Evolutionary conservation across 2,888 invertebrate species (phyloP), one percentile per base, ranked within the genome.

Genomic region (Macrophya annulata): DNA sequence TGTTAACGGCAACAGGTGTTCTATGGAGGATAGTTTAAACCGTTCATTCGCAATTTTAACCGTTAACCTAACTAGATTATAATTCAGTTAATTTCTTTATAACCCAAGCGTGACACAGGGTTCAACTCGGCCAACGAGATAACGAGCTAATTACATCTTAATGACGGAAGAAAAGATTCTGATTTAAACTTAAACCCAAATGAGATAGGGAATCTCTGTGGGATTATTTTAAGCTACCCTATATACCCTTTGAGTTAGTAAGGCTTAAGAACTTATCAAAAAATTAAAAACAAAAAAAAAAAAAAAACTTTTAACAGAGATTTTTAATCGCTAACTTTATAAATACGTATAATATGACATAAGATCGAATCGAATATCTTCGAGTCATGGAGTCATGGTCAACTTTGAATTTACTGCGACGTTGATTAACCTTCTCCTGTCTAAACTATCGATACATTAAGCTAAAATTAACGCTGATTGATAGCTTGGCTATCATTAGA

Each of bases 1-100:
- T 43, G 43, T 6, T 43, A n/a, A n/a, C 31, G 51, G 81, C 81
- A 81, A 81, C 81, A 81, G 81, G 81, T 81, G 81, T 81, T 81
- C 31, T 9, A 40, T 62, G 17, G 6, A 62, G 25, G 77, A 51
- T 77, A 68, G 76, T 77, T 40, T 21, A 15, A 21, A 21, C 12
- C 62, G 40, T 43, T 62, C 40, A 37, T 25, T 62, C 21, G 43
- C n/a, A 1, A 62, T 62, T 81, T 81, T 51, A 43, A 17, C 62
- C 25, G 31, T 37, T 51, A 77, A 77, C 77, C 77, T 62, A 62
- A 77, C 62, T 51, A 43, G 62, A 81, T 81, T 81, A 62, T 17
- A 55, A 62, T 81, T 81, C 37, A 21, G 40, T 40, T 62, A 21
- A 59, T 81, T 62, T 81, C 25, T 81, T 43, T 62, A 81, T 62